Percentiles rank a stretch among this genome's conserved stretches.
Conservation (phyloP, 2,797 vertebrate genomes). For the Cossypha dichroa region DNA sequence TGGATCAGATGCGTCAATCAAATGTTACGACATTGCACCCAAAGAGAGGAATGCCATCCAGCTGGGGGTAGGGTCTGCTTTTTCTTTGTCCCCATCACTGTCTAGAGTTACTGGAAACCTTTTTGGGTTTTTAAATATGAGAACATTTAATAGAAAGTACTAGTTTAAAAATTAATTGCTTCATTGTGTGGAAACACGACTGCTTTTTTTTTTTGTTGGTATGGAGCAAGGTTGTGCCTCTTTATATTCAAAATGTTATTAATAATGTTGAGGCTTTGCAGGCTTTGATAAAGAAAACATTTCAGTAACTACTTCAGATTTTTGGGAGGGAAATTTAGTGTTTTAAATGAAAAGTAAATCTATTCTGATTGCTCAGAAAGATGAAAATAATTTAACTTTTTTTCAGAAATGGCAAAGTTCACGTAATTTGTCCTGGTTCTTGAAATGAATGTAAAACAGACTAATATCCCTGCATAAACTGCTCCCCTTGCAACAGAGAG, state of each 20-base stretch:
- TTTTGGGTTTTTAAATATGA: background rate
- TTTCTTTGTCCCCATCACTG: slow-evolving; percentile 10
- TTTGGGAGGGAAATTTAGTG: background rate
- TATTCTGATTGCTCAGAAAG: slow-evolving; percentile 3
- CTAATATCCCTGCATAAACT: background rate
- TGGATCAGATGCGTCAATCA: slow-evolving; percentile 58
- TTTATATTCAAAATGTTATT: background rate
- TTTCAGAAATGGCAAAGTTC: background rate
- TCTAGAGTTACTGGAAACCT: background rate
- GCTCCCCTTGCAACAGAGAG: background rate
- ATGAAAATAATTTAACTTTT: background rate
- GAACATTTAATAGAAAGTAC: background rate
- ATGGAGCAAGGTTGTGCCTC: background rate
- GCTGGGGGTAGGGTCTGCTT: slow-evolving; percentile 56
- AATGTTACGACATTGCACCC: slow-evolving; percentile 46
- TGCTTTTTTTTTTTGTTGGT: background rate
- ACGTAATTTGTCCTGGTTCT: background rate
- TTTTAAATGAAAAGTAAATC: slow-evolving; percentile 24
- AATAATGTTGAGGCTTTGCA: background rate
- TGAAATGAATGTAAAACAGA: background rate
- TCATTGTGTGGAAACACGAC: background rate
- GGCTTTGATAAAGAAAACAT: slow-evolving; percentile 26
- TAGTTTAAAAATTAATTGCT: background rate
- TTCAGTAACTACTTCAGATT: background rate
- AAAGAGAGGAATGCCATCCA: slow-evolving; percentile 66